Evolutionary conservation across 2,888 invertebrate genomes (phyloP).

Genomic region (Odontocolon sp.): DNA sequence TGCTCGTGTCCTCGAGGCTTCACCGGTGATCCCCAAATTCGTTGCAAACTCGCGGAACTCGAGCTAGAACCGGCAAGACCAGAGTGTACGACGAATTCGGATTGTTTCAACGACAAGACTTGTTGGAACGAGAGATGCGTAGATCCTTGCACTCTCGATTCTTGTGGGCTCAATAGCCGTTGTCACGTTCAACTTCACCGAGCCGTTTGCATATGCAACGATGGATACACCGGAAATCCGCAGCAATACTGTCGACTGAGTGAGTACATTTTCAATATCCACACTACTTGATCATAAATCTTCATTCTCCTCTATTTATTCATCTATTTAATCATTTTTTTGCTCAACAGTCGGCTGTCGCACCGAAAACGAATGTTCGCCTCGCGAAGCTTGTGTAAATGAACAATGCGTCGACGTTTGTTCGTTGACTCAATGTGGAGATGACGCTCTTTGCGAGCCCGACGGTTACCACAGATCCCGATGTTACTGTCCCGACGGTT

Average conservation of each 20-base stretch:
- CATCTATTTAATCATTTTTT: not conserved
- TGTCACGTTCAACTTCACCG: constrained; percentile 91
- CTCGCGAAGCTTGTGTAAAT: constrained; percentile 91
- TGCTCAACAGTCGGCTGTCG: constrained; percentile 88
- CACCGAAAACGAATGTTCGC: constrained; percentile 91
- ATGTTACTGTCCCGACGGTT: constrained; percentile 89
- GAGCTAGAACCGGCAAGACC: constrained; percentile 85
- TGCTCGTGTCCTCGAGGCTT: constrained; percentile 92
- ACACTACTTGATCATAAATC: not conserved
- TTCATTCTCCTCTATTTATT: not conserved
- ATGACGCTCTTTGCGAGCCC: constrained; percentile 89
- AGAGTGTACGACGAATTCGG: constrained; percentile 89
- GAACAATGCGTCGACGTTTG: constrained; percentile 92
- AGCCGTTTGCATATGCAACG: constrained; percentile 90
- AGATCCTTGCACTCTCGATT: constrained; percentile 87
- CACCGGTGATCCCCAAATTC: constrained; percentile 89
- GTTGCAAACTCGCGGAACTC: constrained; percentile 83
- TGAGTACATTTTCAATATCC: constrained; percentile 77
- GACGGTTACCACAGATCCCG: constrained; percentile 89
- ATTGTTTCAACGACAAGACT: constrained; percentile 91
- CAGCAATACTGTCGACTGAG: constrained; percentile 89
- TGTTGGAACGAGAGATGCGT: constrained; percentile 89
- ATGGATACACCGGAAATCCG: constrained; percentile 92
- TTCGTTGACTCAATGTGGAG: constrained; percentile 89
- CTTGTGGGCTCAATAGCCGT: constrained; percentile 90